Evolutionary conservation across 2,888 invertebrate species (phyloP), one percentile per base, ranked within the genome.

Genomic region (Camponotus fellah): DNA sequence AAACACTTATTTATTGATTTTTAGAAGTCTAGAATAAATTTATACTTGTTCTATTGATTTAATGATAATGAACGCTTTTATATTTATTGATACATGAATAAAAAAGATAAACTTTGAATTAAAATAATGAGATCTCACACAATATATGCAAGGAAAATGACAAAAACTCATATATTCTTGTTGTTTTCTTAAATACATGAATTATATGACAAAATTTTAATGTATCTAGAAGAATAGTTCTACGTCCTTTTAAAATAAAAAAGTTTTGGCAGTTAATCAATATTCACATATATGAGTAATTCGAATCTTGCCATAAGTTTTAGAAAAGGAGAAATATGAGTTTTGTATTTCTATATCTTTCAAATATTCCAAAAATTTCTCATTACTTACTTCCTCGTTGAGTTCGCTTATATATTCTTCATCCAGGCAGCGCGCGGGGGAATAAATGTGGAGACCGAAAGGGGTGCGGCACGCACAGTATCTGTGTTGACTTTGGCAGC

Each of bases 361-460:
- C 34, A 53, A 66, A 4, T 34, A 43, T 53, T 53, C 4, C 12
- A 32, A 66, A 66, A 32, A 66, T 21, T 71, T 43, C 14, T 14
- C 49, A 1, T 58, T 66, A 56, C 69, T 58, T 60, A 53, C 62
- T 3, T 68, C 9, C 40, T 76, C 26, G 17, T 53, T 10, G 64
- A 64, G 3, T 65, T 66, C 40, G 65, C 17, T 46, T 37, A 43
- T 71, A 43, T 60, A 37, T 34, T 79, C 43, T 60, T 53, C 43
- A 69, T 92, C 72, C 92, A 95, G 95, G 94, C 95, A 79, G 95
- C 95, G 76, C 93, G 95, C 87, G 96, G 96, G 85, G 96, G 96
- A 82, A 96, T 97, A 92, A 96, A 96, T 88, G 96, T 97, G 90
- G 96, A 96, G 92, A 96, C 96, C 86, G 96, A 96, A 94, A 96